Evolutionary conservation across 2,888 invertebrate genomes (phyloP).

Genomic region (Noctua janthina): DNA sequence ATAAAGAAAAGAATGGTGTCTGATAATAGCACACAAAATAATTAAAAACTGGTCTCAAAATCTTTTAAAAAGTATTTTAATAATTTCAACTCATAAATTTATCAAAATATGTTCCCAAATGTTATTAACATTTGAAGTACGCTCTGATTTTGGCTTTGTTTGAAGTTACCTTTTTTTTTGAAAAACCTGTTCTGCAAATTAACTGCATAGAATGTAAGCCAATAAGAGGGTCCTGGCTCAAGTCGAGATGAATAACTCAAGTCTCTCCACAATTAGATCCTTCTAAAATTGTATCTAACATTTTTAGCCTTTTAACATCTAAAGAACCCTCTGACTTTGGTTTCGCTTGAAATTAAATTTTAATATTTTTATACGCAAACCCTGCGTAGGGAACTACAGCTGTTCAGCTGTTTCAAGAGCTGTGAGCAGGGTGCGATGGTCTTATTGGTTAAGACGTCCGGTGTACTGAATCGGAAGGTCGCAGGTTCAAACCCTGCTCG

Average conservation of each 20-base stretch:
- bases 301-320: not conserved
- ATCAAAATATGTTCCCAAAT: not conserved
- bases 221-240: not conserved
- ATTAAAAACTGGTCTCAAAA: not conserved
- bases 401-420: no score
- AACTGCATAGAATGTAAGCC: not conserved
- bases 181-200: not conserved
- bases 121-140: not conserved
- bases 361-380: no score
- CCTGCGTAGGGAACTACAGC: no score
- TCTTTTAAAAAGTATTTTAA: not conserved
- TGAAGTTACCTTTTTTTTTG: not conserved
- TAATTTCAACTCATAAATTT: not conserved
- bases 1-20: not conserved
- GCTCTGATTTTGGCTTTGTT: not conserved
- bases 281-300: not conserved
- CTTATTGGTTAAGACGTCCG: no score
- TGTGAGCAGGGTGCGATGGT: no score
- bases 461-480: no score
- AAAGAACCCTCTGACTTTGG: not conserved
- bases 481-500: no score
- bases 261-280: not conserved
- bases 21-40: conserved; percentile 10
- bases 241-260: not conserved
- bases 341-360: not conserved